These are phyloP conservation scores for Tonatia bakeri DNA, from an alignment of 2,113 vertebrate genomes.

Conservation along the genomic window DNA sequence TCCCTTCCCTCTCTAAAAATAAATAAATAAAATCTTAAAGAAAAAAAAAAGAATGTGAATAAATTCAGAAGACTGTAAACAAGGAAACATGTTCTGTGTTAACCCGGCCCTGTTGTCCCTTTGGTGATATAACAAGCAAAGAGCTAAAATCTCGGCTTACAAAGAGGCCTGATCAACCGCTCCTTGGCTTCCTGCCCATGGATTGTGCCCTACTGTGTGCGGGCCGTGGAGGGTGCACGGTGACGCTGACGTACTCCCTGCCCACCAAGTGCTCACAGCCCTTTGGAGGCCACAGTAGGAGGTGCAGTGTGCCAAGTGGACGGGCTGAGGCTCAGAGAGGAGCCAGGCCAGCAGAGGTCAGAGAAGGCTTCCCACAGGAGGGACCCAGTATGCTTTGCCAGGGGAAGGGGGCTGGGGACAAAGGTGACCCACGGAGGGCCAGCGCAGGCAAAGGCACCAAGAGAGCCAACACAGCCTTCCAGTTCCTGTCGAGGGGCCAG, in stretches of 20 bases:
- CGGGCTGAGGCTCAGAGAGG: not conserved
- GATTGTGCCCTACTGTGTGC: not conserved
- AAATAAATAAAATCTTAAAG: too few species aligned
- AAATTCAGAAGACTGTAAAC: not conserved
- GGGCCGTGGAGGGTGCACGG: fast-evolving
- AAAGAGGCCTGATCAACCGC: not conserved
- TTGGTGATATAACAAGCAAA: not conserved
- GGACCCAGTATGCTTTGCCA: not conserved
- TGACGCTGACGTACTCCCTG: not conserved
- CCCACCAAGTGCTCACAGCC: not conserved
- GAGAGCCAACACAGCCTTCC: fast-evolving
- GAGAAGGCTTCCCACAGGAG: not conserved
- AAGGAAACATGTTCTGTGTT: not conserved
- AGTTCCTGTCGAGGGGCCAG: not conserved
- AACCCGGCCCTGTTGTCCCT: not conserved
- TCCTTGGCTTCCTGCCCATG: not conserved
- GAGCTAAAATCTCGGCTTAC: not conserved
- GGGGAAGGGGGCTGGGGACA: not conserved
- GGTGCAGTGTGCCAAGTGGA: fast-evolving
- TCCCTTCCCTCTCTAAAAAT: too few species aligned
- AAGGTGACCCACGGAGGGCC: not conserved
- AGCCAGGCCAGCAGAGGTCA: fast-evolving
- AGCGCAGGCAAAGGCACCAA: not conserved
- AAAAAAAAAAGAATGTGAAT: not conserved
- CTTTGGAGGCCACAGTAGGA: not conserved